phyloP scores from a whole-genome alignment of 2,797 vertebrate species.

The Malurus leucopterus region DNA sequence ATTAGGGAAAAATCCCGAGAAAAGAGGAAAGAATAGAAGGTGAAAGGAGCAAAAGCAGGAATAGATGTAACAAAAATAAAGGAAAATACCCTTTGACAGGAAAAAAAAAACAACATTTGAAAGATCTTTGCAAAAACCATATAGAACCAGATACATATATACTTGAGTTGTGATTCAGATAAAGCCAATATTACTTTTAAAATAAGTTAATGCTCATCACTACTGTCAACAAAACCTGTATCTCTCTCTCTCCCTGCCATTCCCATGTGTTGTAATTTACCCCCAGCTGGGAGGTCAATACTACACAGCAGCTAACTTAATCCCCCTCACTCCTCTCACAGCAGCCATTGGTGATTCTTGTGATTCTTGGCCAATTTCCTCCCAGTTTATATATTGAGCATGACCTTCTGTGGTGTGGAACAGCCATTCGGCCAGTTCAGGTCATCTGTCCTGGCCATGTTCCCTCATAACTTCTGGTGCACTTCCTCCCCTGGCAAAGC shows the following conservation, averaged over 20 bases:
- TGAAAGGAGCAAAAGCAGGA: not conserved
- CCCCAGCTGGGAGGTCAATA: not conserved
- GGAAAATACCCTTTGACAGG: not conserved
- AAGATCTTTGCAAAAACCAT: not conserved
- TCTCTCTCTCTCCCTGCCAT: not conserved
- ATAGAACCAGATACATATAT: not conserved
- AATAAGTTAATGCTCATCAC: not conserved
- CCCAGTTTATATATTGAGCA: not conserved
- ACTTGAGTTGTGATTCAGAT: not conserved
- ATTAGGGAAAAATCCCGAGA: not conserved
- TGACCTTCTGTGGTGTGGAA: rapidly evolving
- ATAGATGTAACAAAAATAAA: not conserved
- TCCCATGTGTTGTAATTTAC: not conserved
- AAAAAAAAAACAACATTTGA: not conserved
- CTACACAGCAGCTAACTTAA: rapidly evolving
- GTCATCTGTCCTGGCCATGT: not conserved
- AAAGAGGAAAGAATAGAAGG: not conserved
- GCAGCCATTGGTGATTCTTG: not conserved
- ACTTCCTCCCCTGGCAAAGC: not conserved
- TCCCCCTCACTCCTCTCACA: not conserved
- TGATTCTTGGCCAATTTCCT: not conserved
- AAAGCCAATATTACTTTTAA: not conserved
- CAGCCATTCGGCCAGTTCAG: not conserved
- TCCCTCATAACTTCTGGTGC: not conserved
- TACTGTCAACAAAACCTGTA: not conserved